A percentile compares a stretch with the other conserved stretches of the same genome.
phyloP scores from a whole-genome alignment of 1,140 invertebrate species.

The Drosophila lowei region DNA sequence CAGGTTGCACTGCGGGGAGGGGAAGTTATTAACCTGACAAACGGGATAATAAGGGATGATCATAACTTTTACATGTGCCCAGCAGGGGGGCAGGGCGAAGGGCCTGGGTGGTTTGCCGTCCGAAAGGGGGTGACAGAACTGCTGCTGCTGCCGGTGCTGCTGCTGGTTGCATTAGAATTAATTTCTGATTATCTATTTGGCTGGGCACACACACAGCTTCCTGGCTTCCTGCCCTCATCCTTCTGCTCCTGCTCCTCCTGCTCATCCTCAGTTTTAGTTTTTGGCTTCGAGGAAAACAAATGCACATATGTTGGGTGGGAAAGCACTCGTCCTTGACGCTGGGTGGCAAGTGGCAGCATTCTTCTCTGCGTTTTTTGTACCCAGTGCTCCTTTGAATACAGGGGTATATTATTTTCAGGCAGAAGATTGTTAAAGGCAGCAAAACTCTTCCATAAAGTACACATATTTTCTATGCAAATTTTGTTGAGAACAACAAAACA shows the following conservation, averaged over 20 bases:
- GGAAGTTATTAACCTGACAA: constrained; percentile 77
- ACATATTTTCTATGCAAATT: no score
- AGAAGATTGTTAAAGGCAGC: no score
- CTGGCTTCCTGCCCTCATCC: no score
- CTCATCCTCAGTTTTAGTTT: constrained; percentile 15
- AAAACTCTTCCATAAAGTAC: no score
- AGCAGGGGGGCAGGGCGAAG: constrained; percentile 26
- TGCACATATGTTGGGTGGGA: constrained; percentile 68
- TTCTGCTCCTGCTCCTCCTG: constrained; percentile 5
- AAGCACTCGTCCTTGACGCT: constrained; percentile 71
- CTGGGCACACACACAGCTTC: constrained; percentile 29
- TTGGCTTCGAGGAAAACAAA: constrained; percentile 23
- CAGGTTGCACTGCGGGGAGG: constrained; percentile 3
- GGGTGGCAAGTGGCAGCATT: constrained; percentile 63
- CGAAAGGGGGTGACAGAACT: constrained; percentile 12
- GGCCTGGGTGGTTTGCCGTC: no score
- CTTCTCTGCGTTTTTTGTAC: not conserved
- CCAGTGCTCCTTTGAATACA: no score
- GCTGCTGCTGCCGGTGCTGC: constrained; percentile 3
- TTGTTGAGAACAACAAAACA: no score
- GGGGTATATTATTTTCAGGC: no score
- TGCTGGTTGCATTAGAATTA: constrained; percentile 77
- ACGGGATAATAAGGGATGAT: constrained; percentile 82
- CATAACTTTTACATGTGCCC: constrained; percentile 75
- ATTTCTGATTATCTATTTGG: constrained; percentile 83